phyloP scores from a whole-genome alignment of 2,888 invertebrate species.

The Blera fallax region DNA sequence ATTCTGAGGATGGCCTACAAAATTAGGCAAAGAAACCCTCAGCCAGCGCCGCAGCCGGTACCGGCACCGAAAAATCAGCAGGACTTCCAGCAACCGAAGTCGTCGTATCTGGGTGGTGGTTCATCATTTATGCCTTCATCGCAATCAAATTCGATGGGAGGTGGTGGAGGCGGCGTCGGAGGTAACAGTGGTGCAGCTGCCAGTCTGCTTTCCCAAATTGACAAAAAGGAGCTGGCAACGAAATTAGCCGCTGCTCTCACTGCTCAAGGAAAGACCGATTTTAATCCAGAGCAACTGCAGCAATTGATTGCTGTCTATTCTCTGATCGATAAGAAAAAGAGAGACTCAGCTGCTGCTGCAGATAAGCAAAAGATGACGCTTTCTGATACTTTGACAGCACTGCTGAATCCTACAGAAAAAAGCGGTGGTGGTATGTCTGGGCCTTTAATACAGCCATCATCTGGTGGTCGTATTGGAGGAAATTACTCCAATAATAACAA shows the following conservation, averaged over 20 bases:
- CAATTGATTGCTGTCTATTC: constrained; percentile 88
- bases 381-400: constrained; percentile 75
- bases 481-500: constrained; percentile 35
- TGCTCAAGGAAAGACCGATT: constrained; percentile 91
- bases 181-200: constrained; percentile 29
- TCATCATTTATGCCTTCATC: not conserved
- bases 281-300: constrained; percentile 89
- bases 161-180: not conserved
- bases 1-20: constrained; percentile 84
- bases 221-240: constrained; percentile 84
- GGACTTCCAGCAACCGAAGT: constrained; percentile 12
- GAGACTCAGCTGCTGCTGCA: constrained; percentile 58
- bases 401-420: constrained; percentile 68
- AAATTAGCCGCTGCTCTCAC: constrained; percentile 90
- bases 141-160: not conserved
- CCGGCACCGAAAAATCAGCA: constrained; percentile 30
- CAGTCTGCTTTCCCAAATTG: constrained; percentile 76
- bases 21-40: constrained; percentile 80
- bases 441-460: not conserved
- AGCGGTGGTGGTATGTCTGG: constrained; percentile 4
- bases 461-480: constrained; percentile 20
- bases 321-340: constrained; percentile 78
- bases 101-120: not conserved
- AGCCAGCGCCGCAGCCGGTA: constrained; percentile 70
- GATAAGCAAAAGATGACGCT: constrained; percentile 73